Evolutionary conservation across 2,797 vertebrate species (phyloP).

Genomic region (Tinamus major): DNA sequence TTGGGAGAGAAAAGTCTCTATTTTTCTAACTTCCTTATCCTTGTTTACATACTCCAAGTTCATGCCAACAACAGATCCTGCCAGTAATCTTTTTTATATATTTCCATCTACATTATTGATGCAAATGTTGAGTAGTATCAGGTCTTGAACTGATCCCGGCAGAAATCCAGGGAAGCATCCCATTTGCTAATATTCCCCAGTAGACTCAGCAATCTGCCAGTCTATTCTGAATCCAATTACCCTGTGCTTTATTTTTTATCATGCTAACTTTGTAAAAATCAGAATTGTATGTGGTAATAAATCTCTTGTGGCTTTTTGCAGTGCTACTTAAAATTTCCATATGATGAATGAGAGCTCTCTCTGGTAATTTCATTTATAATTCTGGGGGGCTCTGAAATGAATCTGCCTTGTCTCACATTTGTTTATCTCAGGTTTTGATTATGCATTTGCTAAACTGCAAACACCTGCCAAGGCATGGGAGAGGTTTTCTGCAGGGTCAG

Average conservation of each 20-base stretch:
- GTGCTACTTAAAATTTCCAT: not conserved
- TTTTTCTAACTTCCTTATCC: not conserved
- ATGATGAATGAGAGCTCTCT: not conserved
- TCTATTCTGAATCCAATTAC: not conserved
- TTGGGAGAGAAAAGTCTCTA: not conserved
- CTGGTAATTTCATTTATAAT: not conserved
- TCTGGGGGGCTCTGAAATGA: not conserved
- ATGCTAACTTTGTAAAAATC: not conserved
- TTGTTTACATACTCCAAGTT: not conserved
- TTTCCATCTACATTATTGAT: not conserved
- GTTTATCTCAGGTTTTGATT: not conserved
- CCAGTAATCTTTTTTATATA: not conserved
- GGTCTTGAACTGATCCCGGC: not conserved
- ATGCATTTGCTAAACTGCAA: not conserved
- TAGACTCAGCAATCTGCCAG: not conserved
- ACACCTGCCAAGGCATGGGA: not conserved
- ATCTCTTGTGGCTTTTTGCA: not conserved
- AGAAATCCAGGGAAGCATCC: not conserved
- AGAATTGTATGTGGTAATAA: not conserved
- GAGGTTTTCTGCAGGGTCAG: not conserved
- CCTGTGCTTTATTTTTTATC: not conserved
- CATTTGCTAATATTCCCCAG: not conserved
- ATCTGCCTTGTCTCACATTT: not conserved
- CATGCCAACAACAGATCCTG: not conserved
- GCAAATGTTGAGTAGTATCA: not conserved